Conservation (phyloP, 2,113 vertebrate species). For the Oreotrochilus melanogaster region DNA sequence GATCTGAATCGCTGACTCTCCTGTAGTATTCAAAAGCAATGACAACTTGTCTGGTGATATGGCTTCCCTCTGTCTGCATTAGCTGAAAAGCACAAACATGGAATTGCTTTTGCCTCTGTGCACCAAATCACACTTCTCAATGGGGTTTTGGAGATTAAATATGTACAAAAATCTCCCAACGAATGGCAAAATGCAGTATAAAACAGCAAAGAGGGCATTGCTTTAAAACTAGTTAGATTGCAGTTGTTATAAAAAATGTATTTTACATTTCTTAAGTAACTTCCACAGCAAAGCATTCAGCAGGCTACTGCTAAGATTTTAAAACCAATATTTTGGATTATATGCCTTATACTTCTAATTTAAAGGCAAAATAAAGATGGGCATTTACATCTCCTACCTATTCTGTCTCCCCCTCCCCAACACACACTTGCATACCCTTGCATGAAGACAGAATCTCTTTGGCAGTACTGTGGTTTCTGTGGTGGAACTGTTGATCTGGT, state of each 20-base stretch:
- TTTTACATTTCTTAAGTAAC: conserved; percentile 55
- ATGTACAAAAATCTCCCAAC: not conserved
- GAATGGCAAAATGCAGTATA: conserved; percentile 53
- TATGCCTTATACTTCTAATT: conserved; percentile 22
- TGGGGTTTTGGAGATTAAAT: conserved; percentile 36
- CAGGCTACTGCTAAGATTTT: conserved; percentile 24
- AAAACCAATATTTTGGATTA: conserved; percentile 48
- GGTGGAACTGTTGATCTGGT: not conserved
- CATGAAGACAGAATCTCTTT: not conserved
- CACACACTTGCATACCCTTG: not conserved
- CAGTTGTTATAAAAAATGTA: conserved; percentile 51
- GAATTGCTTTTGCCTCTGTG: conserved; percentile 11
- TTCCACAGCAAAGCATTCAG: conserved; percentile 39
- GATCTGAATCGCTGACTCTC: not conserved
- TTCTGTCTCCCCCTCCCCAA: not conserved
- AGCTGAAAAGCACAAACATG: not conserved
- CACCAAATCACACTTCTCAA: not conserved
- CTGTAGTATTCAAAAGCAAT: not conserved
- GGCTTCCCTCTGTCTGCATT: not conserved
- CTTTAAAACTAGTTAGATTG: conserved; percentile 39
- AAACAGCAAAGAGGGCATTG: conserved; percentile 33
- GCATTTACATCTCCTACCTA: not conserved
- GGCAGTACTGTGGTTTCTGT: accelerated
- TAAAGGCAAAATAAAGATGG: conserved; percentile 35
- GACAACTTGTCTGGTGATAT: not conserved